Evolutionary conservation across 2,888 invertebrate genomes (phyloP).

Genomic region (Heteropelma amictum): DNA sequence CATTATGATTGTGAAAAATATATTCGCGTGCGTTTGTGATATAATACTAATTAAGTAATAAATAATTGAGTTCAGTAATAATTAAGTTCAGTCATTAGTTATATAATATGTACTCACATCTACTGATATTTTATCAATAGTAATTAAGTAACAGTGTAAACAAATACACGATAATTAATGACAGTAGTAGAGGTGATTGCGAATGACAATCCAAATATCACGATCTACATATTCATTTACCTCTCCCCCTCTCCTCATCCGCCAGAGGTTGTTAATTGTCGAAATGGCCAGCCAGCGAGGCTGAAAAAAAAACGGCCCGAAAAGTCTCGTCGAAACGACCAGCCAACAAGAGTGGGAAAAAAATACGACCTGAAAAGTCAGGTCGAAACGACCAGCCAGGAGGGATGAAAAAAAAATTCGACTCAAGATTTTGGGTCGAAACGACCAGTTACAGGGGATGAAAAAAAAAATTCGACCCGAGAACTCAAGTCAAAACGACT

Average conservation of each 20-base stretch:
- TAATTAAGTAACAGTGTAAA: no score
- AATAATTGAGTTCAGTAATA: no score
- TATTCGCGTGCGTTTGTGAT: neutral
- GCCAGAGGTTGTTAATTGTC: neutral
- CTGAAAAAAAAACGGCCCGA: neutral
- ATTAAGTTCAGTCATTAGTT: no score
- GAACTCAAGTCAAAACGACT: neutral
- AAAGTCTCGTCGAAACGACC: neutral
- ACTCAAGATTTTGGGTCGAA: neutral
- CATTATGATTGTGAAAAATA: no score
- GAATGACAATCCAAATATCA: no score
- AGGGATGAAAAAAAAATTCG: neutral
- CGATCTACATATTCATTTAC: no score
- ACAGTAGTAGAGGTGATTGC: no score
- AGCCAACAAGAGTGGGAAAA: neutral
- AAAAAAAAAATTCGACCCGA: neutral
- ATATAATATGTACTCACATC: no score
- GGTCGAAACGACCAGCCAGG: no score
- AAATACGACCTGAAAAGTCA: neutral
- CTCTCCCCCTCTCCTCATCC: neutral
- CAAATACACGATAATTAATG: no score
- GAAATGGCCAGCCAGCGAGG: neutral
- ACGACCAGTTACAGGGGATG: neutral
- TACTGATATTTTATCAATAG: no score
- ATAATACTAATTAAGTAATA: neutral